Evolutionary conservation across 2,888 invertebrate genomes (phyloP), one percentile per base, ranked within the genome.

Genomic region (Anthophora plumipes): DNA sequence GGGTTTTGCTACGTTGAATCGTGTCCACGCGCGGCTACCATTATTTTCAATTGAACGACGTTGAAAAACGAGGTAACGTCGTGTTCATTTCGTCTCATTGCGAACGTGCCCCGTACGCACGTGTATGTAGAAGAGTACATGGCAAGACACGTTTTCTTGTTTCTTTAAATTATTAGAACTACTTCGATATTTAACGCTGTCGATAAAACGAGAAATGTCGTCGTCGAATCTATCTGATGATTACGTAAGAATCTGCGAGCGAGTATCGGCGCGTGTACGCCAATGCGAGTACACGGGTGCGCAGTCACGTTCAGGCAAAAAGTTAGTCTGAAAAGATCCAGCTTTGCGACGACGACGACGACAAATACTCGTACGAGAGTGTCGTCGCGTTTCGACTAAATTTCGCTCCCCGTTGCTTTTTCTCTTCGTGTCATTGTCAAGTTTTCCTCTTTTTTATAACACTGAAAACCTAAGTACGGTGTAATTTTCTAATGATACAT

Each of bases 211-310:
- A n/a, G n/a, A 60, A 71, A 55, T 12, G 57, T 74, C 50, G 67
- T 74, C 50, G 67, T 50, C 25, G 25, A 52, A 43, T 50, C 59
- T 54, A 69, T 73, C 69, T 66, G 11, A 25, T 37, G 61, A 55
- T 79, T 73, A 79, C 73, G 60, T 73, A 81, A 79, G 73, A 46
- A 60, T 25, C 46, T 46, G 20, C 22, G 31, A 17, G 46, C 2
- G 39, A n/a, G 25, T 46, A 52, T 41, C 4, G 46, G 11, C 22
- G 31, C 31, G 57, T 20, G 50, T 57, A 63, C 68, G 63, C 46
- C 57, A 60, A 52, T 59, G 61, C 50, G 74, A 22, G 12, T 55
- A 48, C 31, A 59, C 39, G 17, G 20, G 22, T 48, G 50, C 11
- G 39, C 25, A 52, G 11, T 61, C 48, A 48, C 67, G 41, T 61